These are phyloP conservation scores for Boloria selene DNA, from an alignment of 2,888 invertebrate genomes.

Conservation along the genomic window DNA sequence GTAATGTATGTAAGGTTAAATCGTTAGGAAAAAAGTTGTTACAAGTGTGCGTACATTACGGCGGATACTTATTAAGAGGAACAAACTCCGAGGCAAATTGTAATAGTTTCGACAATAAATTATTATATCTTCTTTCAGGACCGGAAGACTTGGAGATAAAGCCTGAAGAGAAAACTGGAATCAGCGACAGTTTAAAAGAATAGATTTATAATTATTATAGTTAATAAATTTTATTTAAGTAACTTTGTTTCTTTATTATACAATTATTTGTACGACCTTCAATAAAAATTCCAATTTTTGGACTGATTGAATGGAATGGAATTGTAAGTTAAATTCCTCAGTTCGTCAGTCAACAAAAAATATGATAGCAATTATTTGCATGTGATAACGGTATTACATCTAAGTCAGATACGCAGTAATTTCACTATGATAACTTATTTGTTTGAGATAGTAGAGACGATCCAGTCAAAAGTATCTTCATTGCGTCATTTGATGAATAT, in stretches of 20 bases:
- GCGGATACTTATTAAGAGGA: no score
- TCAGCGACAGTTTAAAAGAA: not conserved
- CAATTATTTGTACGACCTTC: not conserved
- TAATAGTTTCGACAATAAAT: not conserved
- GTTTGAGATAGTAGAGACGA: not conserved
- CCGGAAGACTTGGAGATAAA: slow-evolving; percentile 24
- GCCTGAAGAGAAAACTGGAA: slow-evolving; percentile 13
- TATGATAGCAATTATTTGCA: slow-evolving; percentile 21
- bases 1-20: no score
- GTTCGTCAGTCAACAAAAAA: slow-evolving; percentile 16
- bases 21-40: no score
- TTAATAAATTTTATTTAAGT: not conserved
- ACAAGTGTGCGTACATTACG: no score
- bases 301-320: no score
- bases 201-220: not conserved
- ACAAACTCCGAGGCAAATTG: no score
- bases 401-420: slow-evolving; percentile 6
- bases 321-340: no score
- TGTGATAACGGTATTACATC: slow-evolving; percentile 16
- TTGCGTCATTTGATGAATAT: not conserved
- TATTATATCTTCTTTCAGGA: slow-evolving; percentile 30
- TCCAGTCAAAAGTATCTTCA: not conserved
- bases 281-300: not conserved
- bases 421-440: slow-evolving; percentile 10
- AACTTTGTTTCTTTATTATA: no score